A percentile compares a stretch with the other conserved stretches of the same genome.
These are phyloP conservation scores for Panthera uncia DNA, from an alignment of 2,113 vertebrate genomes.

Conservation along the genomic window DNA sequence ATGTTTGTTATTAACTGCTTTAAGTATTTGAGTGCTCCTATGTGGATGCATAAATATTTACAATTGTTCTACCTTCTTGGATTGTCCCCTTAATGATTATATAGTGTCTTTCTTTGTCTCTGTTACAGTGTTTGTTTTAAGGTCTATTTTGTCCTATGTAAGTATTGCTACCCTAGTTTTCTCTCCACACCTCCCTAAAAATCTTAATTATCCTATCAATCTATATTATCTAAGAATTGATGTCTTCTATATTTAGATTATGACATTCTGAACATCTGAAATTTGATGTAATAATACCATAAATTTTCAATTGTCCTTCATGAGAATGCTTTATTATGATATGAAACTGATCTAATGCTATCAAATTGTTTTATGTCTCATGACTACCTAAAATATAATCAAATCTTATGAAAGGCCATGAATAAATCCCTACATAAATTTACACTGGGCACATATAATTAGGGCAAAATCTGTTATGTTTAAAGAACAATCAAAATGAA, in stretches of 20 bases:
- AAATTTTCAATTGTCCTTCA: conserved; percentile 22
- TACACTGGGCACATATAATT: background rate
- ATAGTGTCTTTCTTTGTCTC: background rate
- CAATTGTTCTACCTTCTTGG: background rate
- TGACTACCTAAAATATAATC: background rate
- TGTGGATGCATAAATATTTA: background rate
- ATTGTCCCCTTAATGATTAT: background rate
- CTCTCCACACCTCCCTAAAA: background rate
- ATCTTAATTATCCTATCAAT: background rate
- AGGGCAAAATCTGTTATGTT: background rate
- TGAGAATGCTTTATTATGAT: background rate
- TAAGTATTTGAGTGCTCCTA: background rate
- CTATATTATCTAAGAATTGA: conserved; percentile 20
- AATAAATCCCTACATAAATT: background rate
- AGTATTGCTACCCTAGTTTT: background rate
- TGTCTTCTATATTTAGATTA: background rate
- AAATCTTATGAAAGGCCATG: background rate
- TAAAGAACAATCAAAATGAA: conserved; percentile 25
- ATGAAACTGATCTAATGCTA: background rate
- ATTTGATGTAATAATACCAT: background rate
- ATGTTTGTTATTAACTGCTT: background rate
- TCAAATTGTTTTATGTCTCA: background rate
- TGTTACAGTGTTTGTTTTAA: background rate
- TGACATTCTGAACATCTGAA: conserved; percentile 24
- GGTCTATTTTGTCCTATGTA: background rate